Conservation (phyloP, 2,113 vertebrate species). For the Synchiropus splendidus region DNA sequence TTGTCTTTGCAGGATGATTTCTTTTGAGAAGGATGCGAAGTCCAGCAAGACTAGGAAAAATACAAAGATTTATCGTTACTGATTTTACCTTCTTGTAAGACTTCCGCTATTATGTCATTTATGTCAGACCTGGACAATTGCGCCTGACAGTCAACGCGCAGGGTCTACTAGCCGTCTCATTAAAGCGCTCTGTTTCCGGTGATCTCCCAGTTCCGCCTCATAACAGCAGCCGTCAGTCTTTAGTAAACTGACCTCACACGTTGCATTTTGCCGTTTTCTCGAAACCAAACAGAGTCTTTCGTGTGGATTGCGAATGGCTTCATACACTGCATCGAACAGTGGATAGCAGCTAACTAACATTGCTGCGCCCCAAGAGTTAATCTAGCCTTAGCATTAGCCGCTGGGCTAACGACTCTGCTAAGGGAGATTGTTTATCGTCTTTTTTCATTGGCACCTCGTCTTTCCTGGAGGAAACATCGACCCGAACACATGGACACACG, state of each 20-base stretch:
- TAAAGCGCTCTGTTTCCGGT: neutral
- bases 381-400: neutral
- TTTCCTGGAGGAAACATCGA: conserved; percentile 10
- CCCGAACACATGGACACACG: conserved; percentile 10
- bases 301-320: neutral
- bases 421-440: conserved; percentile 5
- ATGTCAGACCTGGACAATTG: neutral
- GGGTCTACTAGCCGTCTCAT: neutral
- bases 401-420: neutral
- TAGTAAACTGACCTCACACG: too few species aligned
- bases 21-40: too few species aligned
- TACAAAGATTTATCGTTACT: too few species aligned
- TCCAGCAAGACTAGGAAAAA: too few species aligned
- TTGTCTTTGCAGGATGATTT: too few species aligned
- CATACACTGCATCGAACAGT: neutral
- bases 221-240: neutral
- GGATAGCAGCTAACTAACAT: neutral
- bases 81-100: too few species aligned
- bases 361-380: neutral
- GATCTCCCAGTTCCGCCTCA: neutral
- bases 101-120: too few species aligned
- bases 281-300: neutral
- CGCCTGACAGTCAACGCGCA: neutral
- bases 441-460: neutral
- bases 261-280: too few species aligned